Evolutionary conservation across 2,113 vertebrate genomes (phyloP), one percentile per base, ranked within the genome.

Genomic region (Ophthalmolycus amberensis): DNA sequence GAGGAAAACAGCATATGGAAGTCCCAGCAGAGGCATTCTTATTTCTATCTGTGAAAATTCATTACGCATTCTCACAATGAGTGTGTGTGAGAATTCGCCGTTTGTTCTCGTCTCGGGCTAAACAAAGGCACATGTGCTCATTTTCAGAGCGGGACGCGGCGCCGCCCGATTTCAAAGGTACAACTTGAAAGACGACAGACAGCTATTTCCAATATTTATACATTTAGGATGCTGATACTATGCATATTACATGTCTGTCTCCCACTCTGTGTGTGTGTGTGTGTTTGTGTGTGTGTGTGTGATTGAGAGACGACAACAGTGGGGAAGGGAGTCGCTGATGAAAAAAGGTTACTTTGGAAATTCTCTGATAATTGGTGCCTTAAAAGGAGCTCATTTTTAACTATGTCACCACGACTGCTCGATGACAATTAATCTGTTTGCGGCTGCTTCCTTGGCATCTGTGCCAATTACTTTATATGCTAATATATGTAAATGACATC

Each of bases 381-480:
- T 95, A 95, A 95, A 94, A 94, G 92, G 83, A 85, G 92, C 93
- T 96, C 93, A 93, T 96, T 95, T 95, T 96, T 96, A 95, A 95
- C 94, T 90, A 84, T 95, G 95, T 96, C 95, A 94, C 95, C 88
- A 85, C 88, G 89, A 93, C 94, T 91, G 93, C 89, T 95, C 90
- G 90, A 94, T 95, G 94, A 96, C 95, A 95, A 95, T 96, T 95
- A 95, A 95, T 96, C 92, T 95, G 95, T 95, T 95, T 95, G 94
- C 82, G 91, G 90, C 89, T 93, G 93, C 93, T 95, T 95, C 92
- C 92, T 93, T 94, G 94, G 95, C 95, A 95, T 95, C 95, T 96
- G 95, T 94, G 94, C 95, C 94, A 95, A 94, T 95, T 95, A 96
- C 95, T 95, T 96, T 95, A 95, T 95, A 95, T 96, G 95, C 94